These are phyloP conservation scores for Harpalus rufipes DNA, from an alignment of 2,888 invertebrate genomes.

Conservation along the genomic window DNA sequence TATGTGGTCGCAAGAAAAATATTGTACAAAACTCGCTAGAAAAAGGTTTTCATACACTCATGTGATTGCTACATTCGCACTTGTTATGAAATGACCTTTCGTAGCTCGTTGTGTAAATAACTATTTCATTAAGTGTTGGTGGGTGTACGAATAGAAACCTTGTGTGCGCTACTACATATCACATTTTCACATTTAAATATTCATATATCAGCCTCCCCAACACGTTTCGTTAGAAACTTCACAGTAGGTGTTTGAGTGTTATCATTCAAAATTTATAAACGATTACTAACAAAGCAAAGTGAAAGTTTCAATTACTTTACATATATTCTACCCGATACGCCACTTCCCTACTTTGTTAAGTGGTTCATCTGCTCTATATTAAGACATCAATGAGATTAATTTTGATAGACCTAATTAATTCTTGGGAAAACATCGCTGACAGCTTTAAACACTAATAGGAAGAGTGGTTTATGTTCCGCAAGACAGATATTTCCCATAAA, in stretches of 20 bases:
- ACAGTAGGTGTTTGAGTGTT: not conserved
- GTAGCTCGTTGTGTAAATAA: too few species aligned
- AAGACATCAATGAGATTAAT: slow-evolving; percentile 42
- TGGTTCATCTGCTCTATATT: slow-evolving; percentile 12
- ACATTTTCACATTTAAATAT: not conserved
- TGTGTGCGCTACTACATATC: too few species aligned
- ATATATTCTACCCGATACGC: not conserved
- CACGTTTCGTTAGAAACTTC: not conserved
- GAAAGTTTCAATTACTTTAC: not conserved
- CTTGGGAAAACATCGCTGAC: slow-evolving; percentile 30
- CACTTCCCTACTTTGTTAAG: not conserved
- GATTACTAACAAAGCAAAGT: not conserved
- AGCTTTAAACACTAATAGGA: slow-evolving; percentile 42
- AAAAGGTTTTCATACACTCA: too few species aligned
- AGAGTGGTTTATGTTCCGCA: slow-evolving; percentile 38
- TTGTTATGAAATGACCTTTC: too few species aligned
- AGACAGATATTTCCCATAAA: slow-evolving; percentile 37
- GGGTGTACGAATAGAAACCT: too few species aligned
- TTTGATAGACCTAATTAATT: slow-evolving; percentile 41
- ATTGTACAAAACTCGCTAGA: too few species aligned
- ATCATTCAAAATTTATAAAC: not conserved
- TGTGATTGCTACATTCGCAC: too few species aligned
- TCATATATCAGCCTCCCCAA: not conserved
- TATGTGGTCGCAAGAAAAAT: too few species aligned
- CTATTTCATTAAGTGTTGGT: too few species aligned